Evolutionary conservation across 1,140 invertebrate genomes (phyloP).

Genomic region (Melitaea cinxia): DNA sequence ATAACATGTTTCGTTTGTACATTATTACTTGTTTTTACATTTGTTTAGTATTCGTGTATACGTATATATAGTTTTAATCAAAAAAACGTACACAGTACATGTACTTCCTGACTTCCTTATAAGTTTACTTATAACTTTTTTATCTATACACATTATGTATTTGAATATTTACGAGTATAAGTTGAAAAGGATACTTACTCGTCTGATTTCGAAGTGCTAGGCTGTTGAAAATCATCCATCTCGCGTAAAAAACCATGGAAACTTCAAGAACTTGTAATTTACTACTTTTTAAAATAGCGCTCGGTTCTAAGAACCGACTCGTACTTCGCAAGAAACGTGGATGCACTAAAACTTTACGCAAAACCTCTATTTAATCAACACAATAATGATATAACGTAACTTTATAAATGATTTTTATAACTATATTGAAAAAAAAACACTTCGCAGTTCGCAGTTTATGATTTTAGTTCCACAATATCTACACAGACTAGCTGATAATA

Average conservation of each 20-base stretch:
- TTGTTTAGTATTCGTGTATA: no score
- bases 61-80: neutral
- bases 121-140: neutral
- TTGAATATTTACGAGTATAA: neutral
- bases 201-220: slow-evolving; percentile 53
- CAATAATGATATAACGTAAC: slow-evolving; percentile 1
- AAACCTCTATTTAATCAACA: neutral
- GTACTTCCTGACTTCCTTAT: neutral
- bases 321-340: neutral
- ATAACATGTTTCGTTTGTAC: neutral
- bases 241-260: slow-evolving; percentile 69
- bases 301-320: neutral
- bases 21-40: neutral
- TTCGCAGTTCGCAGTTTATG: no score
- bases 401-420: neutral
- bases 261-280: slow-evolving; percentile 56
- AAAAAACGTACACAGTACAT: neutral
- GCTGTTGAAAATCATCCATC: slow-evolving; percentile 58
- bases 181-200: slow-evolving; percentile 52
- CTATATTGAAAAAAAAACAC: slow-evolving; percentile 2
- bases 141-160: neutral
- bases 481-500: slow-evolving; percentile 20
- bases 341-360: neutral
- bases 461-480: slow-evolving; percentile 18
- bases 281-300: neutral